These are phyloP conservation scores for Drosophila colorata DNA, from an alignment of 2,888 invertebrate genomes.

Conservation along the genomic window DNA sequence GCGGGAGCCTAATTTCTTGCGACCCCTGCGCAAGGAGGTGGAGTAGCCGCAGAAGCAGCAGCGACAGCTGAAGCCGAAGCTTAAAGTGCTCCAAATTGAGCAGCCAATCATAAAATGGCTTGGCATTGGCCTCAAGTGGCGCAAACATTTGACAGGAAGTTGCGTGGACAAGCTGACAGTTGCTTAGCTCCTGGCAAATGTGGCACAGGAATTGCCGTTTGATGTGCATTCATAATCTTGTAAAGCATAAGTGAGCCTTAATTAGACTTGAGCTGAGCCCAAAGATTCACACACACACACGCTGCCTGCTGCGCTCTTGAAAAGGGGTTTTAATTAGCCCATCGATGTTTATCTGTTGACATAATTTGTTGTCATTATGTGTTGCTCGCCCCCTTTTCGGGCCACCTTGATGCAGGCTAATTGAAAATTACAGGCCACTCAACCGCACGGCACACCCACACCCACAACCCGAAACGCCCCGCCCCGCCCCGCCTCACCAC, in stretches of 20 bases:
- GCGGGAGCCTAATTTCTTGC: constrained; percentile 86
- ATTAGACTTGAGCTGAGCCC: constrained; percentile 34
- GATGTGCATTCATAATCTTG: constrained; percentile 19
- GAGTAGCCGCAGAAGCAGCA: constrained; percentile 5
- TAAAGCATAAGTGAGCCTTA: constrained; percentile 41
- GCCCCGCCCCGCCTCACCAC: constrained; percentile 5
- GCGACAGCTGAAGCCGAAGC: constrained; percentile 8
- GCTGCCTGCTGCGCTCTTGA: constrained; percentile 5
- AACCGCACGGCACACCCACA: constrained; percentile 21
- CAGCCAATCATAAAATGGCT: constrained; percentile 71
- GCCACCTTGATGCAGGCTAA: constrained; percentile 63
- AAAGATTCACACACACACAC: constrained; percentile 20
- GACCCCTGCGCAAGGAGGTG: constrained; percentile 8
- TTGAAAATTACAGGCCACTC: constrained; percentile 69
- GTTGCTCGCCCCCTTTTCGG: constrained; percentile 15
- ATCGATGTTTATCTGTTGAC: constrained; percentile 73
- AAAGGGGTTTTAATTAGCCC: constrained; percentile 66
- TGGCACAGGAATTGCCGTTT: constrained; percentile 28
- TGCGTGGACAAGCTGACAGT: constrained; percentile 6
- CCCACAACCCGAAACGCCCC: neutral
- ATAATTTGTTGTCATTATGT: constrained; percentile 79
- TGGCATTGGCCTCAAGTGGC: constrained; percentile 61
- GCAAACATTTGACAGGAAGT: constrained; percentile 19
- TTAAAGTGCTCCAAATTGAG: constrained; percentile 34
- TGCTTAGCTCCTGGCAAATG: constrained; percentile 20